Evolutionary conservation across 2,113 vertebrate species (phyloP), one percentile per base, ranked within the genome.

Genomic region (Chaetops frenatus): DNA sequence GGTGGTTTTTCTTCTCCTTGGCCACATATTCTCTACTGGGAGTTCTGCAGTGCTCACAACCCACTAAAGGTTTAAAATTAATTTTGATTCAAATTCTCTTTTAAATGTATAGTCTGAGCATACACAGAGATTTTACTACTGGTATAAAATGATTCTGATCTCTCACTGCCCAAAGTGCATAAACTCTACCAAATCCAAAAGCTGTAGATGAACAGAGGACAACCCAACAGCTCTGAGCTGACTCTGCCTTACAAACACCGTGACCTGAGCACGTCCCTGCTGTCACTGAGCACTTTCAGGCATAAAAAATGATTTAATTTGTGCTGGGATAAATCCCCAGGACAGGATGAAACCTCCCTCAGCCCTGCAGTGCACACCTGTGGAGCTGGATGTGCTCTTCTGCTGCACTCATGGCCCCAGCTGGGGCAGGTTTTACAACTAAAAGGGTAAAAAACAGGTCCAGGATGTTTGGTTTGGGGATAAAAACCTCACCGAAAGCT

Each of bases 1-100:
- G 82, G 92, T 62, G 44, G 15, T 72, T 91, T 92, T 83, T 88
- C 67, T 89, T 51, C 85, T 83, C 42, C 57, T 93, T 90, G 57
- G 54, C 62, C 74, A 76, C 61, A 36, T 7, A 18, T 28, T 91
- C 51, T 64, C 47, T 62, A 1, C 29, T 57, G 44, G 13, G 33
- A 91, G 35, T 35, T 74, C 64, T 44, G 35, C 21, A 78, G 69
- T 1, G 29, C 88, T 66, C 92, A 66, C 40, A 90, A 4, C 7
- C 33, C 31, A 45, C 7, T n/a, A 48, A 36, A 85, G 12, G 23
- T 51, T 74, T 58, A 9, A 27, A 64, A 85, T 40, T 6, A 10
- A 20, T 23, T 15, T 61, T 66, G 29, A 93, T 22, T 61, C 51
- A n/a, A 53, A 33, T 17, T 6, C 5, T 7, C 42, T 64, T 61